Conservation (phyloP, 2,888 invertebrate species). For the Chloromyia formosa region DNA sequence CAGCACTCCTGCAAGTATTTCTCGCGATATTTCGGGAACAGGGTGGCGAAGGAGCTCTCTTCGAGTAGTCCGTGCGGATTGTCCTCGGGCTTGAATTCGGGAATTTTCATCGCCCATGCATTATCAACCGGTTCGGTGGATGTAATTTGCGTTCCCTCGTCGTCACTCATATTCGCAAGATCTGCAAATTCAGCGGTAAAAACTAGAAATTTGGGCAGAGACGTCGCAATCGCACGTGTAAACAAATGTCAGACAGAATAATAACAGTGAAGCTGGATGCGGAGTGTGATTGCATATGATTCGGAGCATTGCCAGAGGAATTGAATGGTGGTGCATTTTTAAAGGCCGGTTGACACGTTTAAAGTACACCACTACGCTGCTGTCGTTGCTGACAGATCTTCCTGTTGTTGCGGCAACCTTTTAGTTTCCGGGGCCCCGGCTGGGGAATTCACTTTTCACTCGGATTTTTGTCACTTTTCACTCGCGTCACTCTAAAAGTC, state of each 20-base stretch:
- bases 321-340: too few relatives aligned
- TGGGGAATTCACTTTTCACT: too few relatives aligned
- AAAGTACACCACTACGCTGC: too few relatives aligned
- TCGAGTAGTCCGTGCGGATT: conserved; percentile 85
- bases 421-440: too few relatives aligned
- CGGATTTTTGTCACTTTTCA: too few relatives aligned
- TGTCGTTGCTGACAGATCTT: too few relatives aligned
- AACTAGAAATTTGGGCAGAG: not conserved
- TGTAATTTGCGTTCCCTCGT: conserved; percentile 52
- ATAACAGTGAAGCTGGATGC: not conserved
- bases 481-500: too few relatives aligned
- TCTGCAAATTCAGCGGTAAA: not conserved
- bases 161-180: conserved; percentile 56
- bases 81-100: conserved; percentile 86
- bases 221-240: not conserved
- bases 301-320: too few relatives aligned
- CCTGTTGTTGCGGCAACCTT: too few relatives aligned
- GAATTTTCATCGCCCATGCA: conserved; percentile 88
- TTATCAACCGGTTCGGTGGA: conserved; percentile 75
- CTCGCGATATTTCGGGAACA: conserved; percentile 98
- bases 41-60: conserved; percentile 95
- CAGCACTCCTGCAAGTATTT: conserved; percentile 94
- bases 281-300: too few relatives aligned
- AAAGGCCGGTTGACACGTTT: too few relatives aligned
- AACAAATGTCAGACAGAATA: not conserved